phyloP scores from a whole-genome alignment of 2,797 vertebrate genomes.

The Delichon dasypus region DNA sequence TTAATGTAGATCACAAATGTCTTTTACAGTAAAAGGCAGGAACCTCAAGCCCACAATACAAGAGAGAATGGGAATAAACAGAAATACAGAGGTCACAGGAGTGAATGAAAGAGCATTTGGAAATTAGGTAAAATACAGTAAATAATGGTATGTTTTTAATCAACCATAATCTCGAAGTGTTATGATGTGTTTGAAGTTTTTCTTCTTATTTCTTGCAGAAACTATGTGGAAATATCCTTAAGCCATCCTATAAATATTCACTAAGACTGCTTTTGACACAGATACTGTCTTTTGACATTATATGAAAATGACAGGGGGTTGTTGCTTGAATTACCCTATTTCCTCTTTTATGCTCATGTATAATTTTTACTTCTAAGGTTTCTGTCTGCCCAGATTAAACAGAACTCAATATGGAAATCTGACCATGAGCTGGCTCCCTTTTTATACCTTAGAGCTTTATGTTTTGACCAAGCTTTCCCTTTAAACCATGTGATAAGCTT shows the following conservation, averaged over 20 bases:
- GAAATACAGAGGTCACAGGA: neutral
- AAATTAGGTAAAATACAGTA: neutral
- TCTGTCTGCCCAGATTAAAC: neutral
- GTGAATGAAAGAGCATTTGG: neutral
- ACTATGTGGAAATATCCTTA: neutral
- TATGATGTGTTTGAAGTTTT: neutral
- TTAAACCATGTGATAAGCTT: neutral
- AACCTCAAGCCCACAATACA: neutral
- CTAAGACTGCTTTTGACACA: neutral
- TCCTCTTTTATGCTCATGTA: neutral
- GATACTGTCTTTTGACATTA: neutral
- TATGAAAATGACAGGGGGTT: neutral
- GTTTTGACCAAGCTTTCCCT: neutral
- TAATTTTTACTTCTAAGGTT: neutral
- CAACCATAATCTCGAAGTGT: neutral
- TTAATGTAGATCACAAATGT: neutral
- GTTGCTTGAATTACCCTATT: neutral
- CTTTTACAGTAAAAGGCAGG: neutral
- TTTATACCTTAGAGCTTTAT: neutral
- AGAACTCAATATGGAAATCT: neutral
- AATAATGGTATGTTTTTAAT: neutral
- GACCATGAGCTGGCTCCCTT: neutral
- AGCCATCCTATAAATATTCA: neutral
- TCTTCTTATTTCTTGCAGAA: neutral
- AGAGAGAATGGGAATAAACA: neutral